phyloP scores from a whole-genome alignment of 2,797 vertebrate genomes.

The Acomys russatus region DNA sequence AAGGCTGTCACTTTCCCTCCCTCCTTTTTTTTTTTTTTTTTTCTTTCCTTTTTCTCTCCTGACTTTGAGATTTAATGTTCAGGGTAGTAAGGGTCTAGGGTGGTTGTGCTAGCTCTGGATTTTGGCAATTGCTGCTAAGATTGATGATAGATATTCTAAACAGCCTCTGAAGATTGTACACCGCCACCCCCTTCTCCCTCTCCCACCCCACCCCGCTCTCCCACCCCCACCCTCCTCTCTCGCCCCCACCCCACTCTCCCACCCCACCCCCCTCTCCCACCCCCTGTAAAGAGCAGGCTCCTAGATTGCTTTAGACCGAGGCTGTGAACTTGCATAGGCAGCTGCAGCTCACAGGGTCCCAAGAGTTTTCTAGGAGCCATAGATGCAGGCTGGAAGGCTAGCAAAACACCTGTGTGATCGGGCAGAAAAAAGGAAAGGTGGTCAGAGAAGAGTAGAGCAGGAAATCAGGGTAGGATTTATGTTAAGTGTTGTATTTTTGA shows the following conservation, averaged over 20 bases:
- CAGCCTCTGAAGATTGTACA: background rate
- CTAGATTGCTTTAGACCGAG: background rate
- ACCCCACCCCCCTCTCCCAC: no score
- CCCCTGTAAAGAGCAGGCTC: background rate
- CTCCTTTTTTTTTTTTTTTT: background rate
- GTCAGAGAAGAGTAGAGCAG: background rate
- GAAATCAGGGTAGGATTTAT: conserved; percentile 32
- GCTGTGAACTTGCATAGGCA: background rate
- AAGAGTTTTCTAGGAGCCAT: background rate
- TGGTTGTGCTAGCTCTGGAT: background rate
- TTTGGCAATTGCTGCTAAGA: background rate
- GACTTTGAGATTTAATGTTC: background rate
- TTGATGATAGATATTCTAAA: background rate
- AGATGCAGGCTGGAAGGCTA: background rate
- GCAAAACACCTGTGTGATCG: fast-evolving
- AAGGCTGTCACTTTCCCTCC: background rate
- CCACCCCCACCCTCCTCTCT: no score
- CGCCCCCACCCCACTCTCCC: no score
- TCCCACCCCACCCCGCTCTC: no score
- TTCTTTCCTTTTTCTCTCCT: no score
- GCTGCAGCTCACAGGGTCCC: background rate
- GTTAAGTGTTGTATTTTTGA: conserved; percentile 53
- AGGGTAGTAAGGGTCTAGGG: background rate
- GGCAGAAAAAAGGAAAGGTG: background rate
- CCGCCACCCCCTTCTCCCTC: no score